These are phyloP conservation scores for Archilochus colubris DNA, from an alignment of 2,113 vertebrate genomes.

Conservation along the genomic window DNA sequence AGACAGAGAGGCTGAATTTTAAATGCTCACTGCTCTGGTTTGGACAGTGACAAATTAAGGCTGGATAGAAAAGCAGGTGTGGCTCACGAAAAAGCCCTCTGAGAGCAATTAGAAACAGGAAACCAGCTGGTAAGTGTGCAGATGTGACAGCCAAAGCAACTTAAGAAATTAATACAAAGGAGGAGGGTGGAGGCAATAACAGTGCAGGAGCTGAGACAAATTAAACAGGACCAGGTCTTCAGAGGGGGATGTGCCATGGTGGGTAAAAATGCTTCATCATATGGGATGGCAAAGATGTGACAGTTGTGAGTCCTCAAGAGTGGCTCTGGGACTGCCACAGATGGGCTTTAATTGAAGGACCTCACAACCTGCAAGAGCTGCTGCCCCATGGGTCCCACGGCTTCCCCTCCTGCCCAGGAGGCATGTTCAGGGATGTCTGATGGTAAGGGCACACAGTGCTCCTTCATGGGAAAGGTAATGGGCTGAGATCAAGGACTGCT, in stretches of 20 bases:
- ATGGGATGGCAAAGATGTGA: neutral
- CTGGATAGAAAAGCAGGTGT: neutral
- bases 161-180: neutral
- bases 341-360: neutral
- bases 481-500: neutral
- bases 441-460: neutral
- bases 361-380: neutral
- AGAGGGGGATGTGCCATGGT: fast-evolving
- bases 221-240: neutral
- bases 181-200: neutral
- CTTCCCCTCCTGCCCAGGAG: neutral
- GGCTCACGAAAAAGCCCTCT: neutral
- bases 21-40: neutral
- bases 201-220: neutral
- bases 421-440: neutral
- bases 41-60: constrained; percentile 52
- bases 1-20: neutral
- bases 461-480: neutral
- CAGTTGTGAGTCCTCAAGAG: neutral
- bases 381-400: neutral
- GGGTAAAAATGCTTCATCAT: neutral
- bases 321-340: neutral
- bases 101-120: constrained; percentile 30
- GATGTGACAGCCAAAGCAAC: neutral
- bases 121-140: neutral